Evolutionary conservation across 2,113 vertebrate genomes (phyloP), one percentile per base, ranked within the genome.

Genomic region (Cisticola juncidis): DNA sequence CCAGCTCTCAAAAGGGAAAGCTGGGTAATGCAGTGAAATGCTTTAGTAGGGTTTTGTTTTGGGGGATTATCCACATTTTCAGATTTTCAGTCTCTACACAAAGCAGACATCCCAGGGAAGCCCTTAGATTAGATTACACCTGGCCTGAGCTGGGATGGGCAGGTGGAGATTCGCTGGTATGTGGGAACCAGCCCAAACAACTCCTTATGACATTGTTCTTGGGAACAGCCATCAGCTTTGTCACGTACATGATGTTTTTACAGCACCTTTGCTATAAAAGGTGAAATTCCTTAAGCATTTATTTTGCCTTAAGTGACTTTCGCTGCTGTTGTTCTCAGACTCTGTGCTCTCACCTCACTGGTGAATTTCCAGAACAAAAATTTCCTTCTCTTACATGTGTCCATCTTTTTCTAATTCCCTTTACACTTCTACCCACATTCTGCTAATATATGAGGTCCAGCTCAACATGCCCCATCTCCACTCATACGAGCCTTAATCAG

Each of bases 211-310:
- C 57, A 51, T 5, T 38, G 16, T 19, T 84, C 51, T 60, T 61
- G 61, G 51, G 45, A 94, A 76, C 53, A 83, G 40, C 45, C 57
- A 81, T 79, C 22, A 72, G 47, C 6, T 25, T 71, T 58, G 48
- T 81, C 64, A 78, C 0, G 1, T 56, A 22, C 4, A 0, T 70
- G 48, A 68, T 44, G 24, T 53, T 84, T 96, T 79, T 65, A 94
- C n/a, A 86, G 69, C 53, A 87, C 14, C 24, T 92, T 45, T 50
- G 8, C 77, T 69, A n/a, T 81, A 26, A 45, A 61, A 53, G 5
- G 22, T 86, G 73, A 89, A 61, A 21, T 76, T 95, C 28, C 47
- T 89, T 44, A 79, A 40, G 38, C 28, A 54, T 87, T 92, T 89
- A 5, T 88, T 94, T 91, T 85, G 18, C 66, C 9, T 82, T 68